A percentile compares a stretch with the other conserved stretches of the same genome.
Evolutionary conservation across 2,797 vertebrate genomes (phyloP).

Genomic region (Gobionotothen gibberifrons): DNA sequence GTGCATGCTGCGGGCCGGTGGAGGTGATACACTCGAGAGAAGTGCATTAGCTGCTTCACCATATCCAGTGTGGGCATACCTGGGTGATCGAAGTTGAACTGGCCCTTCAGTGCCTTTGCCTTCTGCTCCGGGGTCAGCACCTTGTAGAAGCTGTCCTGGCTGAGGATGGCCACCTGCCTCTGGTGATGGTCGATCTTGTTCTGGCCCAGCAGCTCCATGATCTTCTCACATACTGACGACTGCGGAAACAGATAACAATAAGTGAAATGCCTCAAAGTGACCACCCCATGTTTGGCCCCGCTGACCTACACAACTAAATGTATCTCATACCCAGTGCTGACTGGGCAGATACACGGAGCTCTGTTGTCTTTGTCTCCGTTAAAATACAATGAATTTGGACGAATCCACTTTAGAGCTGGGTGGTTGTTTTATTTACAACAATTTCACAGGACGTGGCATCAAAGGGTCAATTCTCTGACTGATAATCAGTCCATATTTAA

Average conservation of each 20-base stretch:
- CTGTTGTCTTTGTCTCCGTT: conserved; percentile 63
- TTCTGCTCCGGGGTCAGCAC: conserved; percentile 96
- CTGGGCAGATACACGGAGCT: conserved; percentile 39
- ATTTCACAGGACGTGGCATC: background rate
- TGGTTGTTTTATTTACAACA: conserved; percentile 20
- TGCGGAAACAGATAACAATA: conserved; percentile 62
- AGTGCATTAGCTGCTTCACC: background rate
- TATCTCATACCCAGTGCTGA: conserved; percentile 71
- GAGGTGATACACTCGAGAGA: background rate
- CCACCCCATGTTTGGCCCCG: conserved; percentile 39
- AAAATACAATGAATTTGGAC: conserved; percentile 58
- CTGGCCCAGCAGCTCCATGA: conserved; percentile 97
- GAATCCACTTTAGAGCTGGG: background rate
- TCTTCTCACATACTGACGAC: conserved; percentile 97
- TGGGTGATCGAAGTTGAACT: conserved; percentile 99
- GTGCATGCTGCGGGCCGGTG: background rate
- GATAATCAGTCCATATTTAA: background rate
- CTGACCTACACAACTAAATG: conserved; percentile 57
- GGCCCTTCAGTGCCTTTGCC: conserved; percentile 93
- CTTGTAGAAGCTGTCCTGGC: conserved; percentile 98
- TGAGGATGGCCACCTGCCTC: conserved; percentile 95
- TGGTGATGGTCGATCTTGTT: conserved; percentile 95
- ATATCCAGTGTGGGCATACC: conserved; percentile 76
- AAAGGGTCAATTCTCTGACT: background rate
- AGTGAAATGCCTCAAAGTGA: background rate